Evolutionary conservation across 2,113 vertebrate species (phyloP), one percentile per base, ranked within the genome.

Genomic region (Megaceryle maxima): DNA sequence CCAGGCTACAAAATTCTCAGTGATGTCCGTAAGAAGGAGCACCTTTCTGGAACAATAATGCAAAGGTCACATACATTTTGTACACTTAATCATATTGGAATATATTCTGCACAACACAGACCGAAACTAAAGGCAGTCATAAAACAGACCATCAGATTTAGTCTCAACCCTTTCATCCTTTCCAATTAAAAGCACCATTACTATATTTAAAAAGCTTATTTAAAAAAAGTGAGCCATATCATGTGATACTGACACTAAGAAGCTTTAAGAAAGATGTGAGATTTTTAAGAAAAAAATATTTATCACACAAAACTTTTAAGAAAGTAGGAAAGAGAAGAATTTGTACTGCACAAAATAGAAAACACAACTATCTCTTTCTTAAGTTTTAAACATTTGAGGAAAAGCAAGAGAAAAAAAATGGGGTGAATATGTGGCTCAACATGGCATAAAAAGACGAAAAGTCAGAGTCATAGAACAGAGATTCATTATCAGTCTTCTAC

Each of bases 21-120:
- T 1, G 10, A 13, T 14, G n/a, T 31, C 68, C 0, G 0, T 21
- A 19, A 37, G 66, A 60, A 41, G 46, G 10, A 72, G 48, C 33
- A 5, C 24, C 64, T 17, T 19, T 55, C 68, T 39, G 75, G 37
- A 62, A 46, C 22, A 39, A 46, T 29, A 4, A 3, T 0, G 3
- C 41, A 21, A 37, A 70, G 48, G 33, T 39, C 57, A 44, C 43
- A 31, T 24, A 5, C 12, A 72, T 6, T 33, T 4, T 16, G 70
- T 4, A 19, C 81, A 43, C 13, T 35, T 33, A 21, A 28, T 35
- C 33, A 50, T 16, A 3, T 0, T 28, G 37, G 11, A 64, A 39
- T 4, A 7, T 8, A 57, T 13, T 43, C 88, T 44, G 59, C 28
- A 20, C 22, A 41, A 5, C n/a, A 63, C 26, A 13, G 10, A 69